Evolutionary conservation across 2,113 vertebrate species (phyloP).

Genomic region (Archocentrus centrarchus): DNA sequence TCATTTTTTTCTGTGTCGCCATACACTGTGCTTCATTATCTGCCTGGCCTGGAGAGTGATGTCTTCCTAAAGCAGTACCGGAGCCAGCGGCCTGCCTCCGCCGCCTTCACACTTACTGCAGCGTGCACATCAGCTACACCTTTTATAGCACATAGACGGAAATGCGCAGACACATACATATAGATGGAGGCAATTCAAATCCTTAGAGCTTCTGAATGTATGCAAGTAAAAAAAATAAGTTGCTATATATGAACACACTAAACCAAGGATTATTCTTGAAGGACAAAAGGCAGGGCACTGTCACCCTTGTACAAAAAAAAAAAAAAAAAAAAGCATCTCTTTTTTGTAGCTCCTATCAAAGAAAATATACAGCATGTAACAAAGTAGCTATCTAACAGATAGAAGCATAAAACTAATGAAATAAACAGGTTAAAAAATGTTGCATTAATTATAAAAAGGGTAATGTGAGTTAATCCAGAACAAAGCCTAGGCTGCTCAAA

Average conservation of each 20-base stretch:
- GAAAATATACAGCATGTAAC: neutral
- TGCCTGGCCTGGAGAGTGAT: slow-evolving; percentile 60
- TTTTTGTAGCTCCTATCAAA: neutral
- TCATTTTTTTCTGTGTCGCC: slow-evolving; percentile 52
- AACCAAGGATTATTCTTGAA: neutral
- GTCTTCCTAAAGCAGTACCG: slow-evolving; percentile 55
- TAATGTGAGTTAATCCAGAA: slow-evolving; percentile 3
- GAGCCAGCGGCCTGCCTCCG: slow-evolving; percentile 38
- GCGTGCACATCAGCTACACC: slow-evolving; percentile 25
- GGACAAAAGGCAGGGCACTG: slow-evolving; percentile 9
- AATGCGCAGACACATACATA: neutral
- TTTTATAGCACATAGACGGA: neutral
- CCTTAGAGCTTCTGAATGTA: neutral
- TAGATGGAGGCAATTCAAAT: slow-evolving; percentile 24
- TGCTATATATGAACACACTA: neutral
- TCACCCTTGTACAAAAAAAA: neutral
- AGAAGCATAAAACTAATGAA: neutral
- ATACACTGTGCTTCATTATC: slow-evolving; percentile 68
- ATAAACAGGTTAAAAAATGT: neutral
- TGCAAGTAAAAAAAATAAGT: neutral
- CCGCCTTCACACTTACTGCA: slow-evolving; percentile 29
- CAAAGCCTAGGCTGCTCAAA: neutral
- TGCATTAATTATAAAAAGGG: neutral
- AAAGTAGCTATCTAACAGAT: neutral
- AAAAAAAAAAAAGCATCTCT: too few relatives aligned